phyloP scores from a whole-genome alignment of 2,113 vertebrate genomes.

The Fregetta grallaria region DNA sequence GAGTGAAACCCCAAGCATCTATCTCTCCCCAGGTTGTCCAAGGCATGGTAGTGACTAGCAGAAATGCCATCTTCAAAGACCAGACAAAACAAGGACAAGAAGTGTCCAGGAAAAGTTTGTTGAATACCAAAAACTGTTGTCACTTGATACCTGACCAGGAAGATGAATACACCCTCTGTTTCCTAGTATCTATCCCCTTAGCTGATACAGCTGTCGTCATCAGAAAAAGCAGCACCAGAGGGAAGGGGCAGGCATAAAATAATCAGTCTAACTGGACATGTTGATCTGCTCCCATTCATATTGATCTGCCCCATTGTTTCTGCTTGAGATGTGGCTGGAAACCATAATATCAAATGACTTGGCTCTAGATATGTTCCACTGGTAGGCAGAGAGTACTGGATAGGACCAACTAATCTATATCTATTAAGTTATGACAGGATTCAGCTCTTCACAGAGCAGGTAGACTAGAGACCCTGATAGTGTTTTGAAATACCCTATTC shows the following conservation, averaged over 20 bases:
- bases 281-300: background rate
- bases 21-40: background rate
- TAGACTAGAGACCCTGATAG: background rate
- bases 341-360: background rate
- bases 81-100: background rate
- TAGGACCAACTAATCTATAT: background rate
- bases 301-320: background rate
- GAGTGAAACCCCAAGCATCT: background rate
- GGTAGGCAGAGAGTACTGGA: background rate
- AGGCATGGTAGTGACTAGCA: background rate
- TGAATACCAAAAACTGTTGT: background rate
- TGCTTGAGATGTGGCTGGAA: background rate
- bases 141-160: background rate
- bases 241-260: background rate
- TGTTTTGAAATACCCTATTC: background rate
- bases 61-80: background rate
- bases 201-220: background rate
- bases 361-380: background rate
- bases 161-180: background rate
- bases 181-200: background rate
- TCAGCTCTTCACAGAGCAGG: background rate
- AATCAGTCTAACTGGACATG: rapidly evolving
- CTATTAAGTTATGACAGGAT: background rate
- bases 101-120: background rate
- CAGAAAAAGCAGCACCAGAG: background rate